These are phyloP conservation scores for Sciaenops ocellatus DNA, from an alignment of 2,797 vertebrate species.

Conservation along the genomic window DNA sequence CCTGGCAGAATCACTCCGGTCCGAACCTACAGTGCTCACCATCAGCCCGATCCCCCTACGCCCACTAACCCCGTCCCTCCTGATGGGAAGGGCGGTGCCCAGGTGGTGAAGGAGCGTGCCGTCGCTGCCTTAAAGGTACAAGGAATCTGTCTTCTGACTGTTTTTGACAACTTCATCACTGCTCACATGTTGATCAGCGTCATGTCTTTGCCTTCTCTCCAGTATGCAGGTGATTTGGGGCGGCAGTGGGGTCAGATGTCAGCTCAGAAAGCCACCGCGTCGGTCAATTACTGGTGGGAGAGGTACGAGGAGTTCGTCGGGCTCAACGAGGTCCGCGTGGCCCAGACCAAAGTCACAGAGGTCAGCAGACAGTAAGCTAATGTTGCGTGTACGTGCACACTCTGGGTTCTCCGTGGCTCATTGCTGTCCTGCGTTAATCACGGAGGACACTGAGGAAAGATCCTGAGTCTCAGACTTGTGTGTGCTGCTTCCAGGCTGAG, in stretches of 20 bases:
- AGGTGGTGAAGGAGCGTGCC: slow-evolving; percentile 68
- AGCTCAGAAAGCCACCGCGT: slow-evolving; percentile 75
- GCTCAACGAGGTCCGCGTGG: slow-evolving; percentile 92
- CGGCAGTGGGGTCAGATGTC: slow-evolving; percentile 84
- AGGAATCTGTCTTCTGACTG: neutral
- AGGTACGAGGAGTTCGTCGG: slow-evolving; percentile 97
- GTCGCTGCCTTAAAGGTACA: slow-evolving; percentile 75
- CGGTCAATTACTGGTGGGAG: slow-evolving; percentile 91
- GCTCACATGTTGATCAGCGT: too few relatives aligned
- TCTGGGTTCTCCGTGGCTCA: neutral
- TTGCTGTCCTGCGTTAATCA: neutral
- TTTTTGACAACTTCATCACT: neutral
- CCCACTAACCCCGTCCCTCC: slow-evolving; percentile 41
- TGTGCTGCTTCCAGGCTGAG: slow-evolving; percentile 87
- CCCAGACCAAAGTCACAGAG: slow-evolving; percentile 94
- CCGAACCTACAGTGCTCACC: slow-evolving; percentile 83
- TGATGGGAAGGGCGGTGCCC: slow-evolving; percentile 70
- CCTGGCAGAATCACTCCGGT: slow-evolving; percentile 60
- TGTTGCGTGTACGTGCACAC: neutral
- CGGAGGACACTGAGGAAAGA: neutral
- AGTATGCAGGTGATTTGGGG: slow-evolving; percentile 83
- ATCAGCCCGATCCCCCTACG: slow-evolving; percentile 51
- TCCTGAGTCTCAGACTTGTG: neutral
- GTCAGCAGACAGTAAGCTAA: slow-evolving; percentile 77
- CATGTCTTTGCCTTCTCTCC: neutral